Base-by-base conservation (phyloP, 2,113 vertebrate species). In the Budorcas taxicolor region DNA sequence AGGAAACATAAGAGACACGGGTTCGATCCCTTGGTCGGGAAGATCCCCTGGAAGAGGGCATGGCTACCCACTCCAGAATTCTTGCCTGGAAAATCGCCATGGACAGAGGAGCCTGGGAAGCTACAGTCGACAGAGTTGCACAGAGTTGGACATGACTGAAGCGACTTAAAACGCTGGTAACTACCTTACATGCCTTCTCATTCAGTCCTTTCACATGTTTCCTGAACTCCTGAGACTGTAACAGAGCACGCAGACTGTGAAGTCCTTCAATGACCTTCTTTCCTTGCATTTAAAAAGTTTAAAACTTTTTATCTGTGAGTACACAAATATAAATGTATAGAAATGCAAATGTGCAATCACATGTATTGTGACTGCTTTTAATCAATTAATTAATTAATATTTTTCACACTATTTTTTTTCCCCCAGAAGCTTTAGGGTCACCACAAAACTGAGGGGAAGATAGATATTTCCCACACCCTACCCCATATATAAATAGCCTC, bases 231-330 rank as follows among this genome's bases (percentile, higher is more conserved):
- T 55, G 6, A 8, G 53, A 71, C 13, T 17, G 12, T 31, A 1
- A 0, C 2, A 52, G 27, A 76, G 17, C 15, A 55, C 0, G 5
- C 1, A 62, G 43, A 74, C 0, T 0, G 0, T 67, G 2, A 71
- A 95, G 23, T 29, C 25, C 17, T 93, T 78, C 14, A 57, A 12
- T 2, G 27, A 29, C 23, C 4, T 16, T 11, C 25, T 89, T 62
- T n/a, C 60, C 11, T 91, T 85, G 31, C 25, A 47, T 84, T 52
- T 40, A 84, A 85, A 45, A 36, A 57, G 21, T 53, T 76, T 58
- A 33, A 31, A 89, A 53, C 5, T 7, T 85, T 90, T 60, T n/a
- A 60, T 27, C 43, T 74, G 36, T 53, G 13, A 90, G 53, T 23
- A 53, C 0, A 80, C 8, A 86, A 52, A 80, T 15, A 53, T 9